A percentile compares a stretch with the other conserved stretches of the same genome.
These are phyloP conservation scores for Tachuris rubrigastra DNA, from an alignment of 2,113 vertebrate genomes.

Conservation along the genomic window DNA sequence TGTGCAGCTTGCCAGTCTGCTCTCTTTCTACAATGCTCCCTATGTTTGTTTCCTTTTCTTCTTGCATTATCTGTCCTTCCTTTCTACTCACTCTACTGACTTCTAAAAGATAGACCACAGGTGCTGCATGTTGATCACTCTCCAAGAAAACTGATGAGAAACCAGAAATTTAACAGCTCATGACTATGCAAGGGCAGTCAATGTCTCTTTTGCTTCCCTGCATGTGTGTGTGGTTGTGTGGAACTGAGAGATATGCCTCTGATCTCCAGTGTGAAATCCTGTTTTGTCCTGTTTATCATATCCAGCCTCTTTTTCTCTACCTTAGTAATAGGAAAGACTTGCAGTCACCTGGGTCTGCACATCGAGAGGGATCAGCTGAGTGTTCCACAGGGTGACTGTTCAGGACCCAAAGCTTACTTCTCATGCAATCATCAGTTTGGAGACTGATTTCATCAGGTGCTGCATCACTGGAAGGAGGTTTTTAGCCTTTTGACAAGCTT, in stretches of 20 bases:
- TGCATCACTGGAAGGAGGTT: not conserved
- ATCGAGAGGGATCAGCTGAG: not conserved
- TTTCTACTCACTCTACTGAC: not conserved
- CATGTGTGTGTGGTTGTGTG: fast-evolving
- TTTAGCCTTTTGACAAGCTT: not conserved
- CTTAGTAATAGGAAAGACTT: not conserved
- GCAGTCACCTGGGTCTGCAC: not conserved
- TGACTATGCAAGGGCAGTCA: not conserved
- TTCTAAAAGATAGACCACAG: not conserved
- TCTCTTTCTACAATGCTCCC: not conserved
- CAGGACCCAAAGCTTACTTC: not conserved
- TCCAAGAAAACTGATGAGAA: not conserved
- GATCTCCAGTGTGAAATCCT: not conserved
- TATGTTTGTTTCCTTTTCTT: not conserved
- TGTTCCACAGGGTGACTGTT: not conserved
- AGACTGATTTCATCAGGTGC: not conserved
- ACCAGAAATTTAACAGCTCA: not conserved
- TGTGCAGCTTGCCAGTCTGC: not conserved
- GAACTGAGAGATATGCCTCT: not conserved
- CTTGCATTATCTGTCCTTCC: not conserved
- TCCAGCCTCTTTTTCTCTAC: not conserved
- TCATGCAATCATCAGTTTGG: not conserved
- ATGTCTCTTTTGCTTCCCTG: not conserved
- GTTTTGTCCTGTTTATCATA: not conserved
- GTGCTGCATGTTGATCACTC: not conserved